Conservation (phyloP, 1,140 invertebrate genomes). For the Paraescarpia echinospica region DNA sequence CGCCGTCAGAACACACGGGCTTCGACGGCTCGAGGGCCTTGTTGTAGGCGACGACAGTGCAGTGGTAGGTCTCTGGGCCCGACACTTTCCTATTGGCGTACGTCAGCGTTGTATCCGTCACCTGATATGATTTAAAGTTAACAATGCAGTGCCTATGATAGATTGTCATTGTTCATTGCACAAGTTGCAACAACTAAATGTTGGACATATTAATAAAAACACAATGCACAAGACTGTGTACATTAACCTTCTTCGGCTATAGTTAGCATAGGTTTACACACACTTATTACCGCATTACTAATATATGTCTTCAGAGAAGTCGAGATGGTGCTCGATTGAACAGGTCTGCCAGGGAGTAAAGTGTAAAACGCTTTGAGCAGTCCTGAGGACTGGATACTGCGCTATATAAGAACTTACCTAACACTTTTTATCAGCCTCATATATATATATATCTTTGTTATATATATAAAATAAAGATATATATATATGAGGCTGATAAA, state of each 20-base stretch:
- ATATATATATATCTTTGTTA: no score
- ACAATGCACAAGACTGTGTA: neutral
- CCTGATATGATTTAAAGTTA: neutral
- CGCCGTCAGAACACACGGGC: neutral
- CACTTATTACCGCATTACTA: no score
- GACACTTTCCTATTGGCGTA: neutral
- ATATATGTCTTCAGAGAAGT: no score
- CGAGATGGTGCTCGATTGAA: no score
- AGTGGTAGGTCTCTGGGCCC: neutral
- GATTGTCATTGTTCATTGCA: neutral
- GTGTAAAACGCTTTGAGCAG: no score
- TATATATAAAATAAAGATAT: no score
- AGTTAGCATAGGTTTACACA: no score
- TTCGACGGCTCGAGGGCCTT: neutral
- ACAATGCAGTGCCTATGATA: neutral
- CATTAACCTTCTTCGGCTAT: neutral
- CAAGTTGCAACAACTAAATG: neutral
- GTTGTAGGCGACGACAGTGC: neutral
- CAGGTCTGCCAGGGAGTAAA: no score
- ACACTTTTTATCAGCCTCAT: no score
- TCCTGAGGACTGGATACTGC: no score
- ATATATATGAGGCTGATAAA: no score
- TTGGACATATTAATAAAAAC: neutral
- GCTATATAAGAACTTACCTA: no score
- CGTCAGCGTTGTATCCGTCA: neutral